Evolutionary conservation across 2,888 invertebrate species (phyloP), one percentile per base, ranked within the genome.

Genomic region (Drosophila monieri): DNA sequence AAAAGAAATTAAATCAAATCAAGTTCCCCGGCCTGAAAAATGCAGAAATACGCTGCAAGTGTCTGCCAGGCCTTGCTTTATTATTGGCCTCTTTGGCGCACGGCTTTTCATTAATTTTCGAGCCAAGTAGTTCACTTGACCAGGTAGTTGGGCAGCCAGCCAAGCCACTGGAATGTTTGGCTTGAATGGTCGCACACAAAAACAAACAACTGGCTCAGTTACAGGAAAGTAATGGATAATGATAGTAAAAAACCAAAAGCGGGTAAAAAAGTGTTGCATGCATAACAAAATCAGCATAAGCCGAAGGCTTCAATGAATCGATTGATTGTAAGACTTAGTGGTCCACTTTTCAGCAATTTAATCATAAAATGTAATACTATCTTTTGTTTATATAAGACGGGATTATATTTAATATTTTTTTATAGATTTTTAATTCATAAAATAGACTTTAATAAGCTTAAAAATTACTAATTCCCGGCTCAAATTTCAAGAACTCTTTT

Each of bases 111-210:
- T 71, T 70, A 49, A 41, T 47, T 67, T 49, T 51, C 27, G 44
- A 47, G 74, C 77, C 83, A 81, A 81, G 78, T 78, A 83, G 80
- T 85, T 83, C 80, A 85, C 72, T 79, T 85, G 81, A 83, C 85
- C 81, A 83, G 85, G 78, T 78, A 80, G 76, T 67, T 69, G 69
- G 81, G 75, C 85, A 81, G 67, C 44, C 64, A 80, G 77, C 81
- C 80, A 77, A 80, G 77, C 69, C 77, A 62, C 56, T 85, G 85
- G 80, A 85, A 83, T 83, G 85, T 68, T 80, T 58, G 59, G 80
- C 85, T 76, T 80, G 54, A 85, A 65, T 83, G 85, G 54, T 54
- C 53, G 9, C 83, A 67, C 52, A 71, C 47, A 32, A 64, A 49
- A 53, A 58, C 58, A 51, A 46, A 44, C 15, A n/a, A 47, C 46